Evolutionary conservation across 1,140 invertebrate species (phyloP), one percentile per base, ranked within the genome.

Genomic region (Drosophila willistoni): DNA sequence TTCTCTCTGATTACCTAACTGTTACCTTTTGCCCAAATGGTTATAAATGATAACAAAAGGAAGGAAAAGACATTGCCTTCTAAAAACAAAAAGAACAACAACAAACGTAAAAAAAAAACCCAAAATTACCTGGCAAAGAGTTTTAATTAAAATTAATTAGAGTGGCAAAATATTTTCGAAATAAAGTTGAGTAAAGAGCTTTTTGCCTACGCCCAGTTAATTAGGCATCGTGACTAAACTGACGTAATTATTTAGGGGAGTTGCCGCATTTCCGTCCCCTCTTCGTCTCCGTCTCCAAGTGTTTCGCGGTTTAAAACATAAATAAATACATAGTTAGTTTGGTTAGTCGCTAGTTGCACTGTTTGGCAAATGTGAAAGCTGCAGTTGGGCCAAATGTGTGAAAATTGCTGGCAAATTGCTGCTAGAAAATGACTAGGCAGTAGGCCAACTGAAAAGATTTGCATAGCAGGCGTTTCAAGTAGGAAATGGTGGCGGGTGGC

Each of bases 381-480:
- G 83, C 84, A 77, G 79, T 87, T 83, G 33, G 83, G 83, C 76
- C 73, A 83, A 86, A 87, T 89, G 84, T 83, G 83, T 77, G 84
- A 87, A 86, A 86, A 86, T 87, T 71, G 77, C 79, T 54, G 47
- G 55, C 67, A 82, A 86, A 86, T 86, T 79, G 84, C 66, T 36
- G 33, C 55, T 33, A 41, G 59, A 69, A 76, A 76, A 76, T 76
- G 65, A 77, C 60, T 77, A 36, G 70, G 56, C 66, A 71, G 51
- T 55, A 67, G 69, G 64, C 66, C 60, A 71, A 73, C 39, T 56
- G 19, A 36, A 64, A 29, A 78, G 67, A 67, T 85, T 85, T 84
- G 81, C 81, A 85, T 78, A 78, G 54, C 66, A 60, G 51, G 70
- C 44, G 17, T 51, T 51, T 51, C 17, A 6, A 51, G 44, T 3